Evolutionary conservation across 2,888 invertebrate species (phyloP).

Genomic region (Brachynemurus nebulosus): DNA sequence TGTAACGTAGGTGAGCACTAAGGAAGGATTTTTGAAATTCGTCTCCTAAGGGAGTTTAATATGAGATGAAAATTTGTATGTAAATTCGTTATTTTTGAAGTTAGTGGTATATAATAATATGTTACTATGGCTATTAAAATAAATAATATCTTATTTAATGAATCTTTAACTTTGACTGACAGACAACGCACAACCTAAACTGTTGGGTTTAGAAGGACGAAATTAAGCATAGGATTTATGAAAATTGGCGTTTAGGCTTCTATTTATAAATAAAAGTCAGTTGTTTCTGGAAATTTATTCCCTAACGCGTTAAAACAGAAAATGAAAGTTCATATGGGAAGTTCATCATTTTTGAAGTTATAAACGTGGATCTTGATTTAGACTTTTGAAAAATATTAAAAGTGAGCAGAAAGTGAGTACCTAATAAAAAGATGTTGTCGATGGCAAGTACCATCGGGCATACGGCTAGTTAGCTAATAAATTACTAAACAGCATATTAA

Average conservation of each 20-base stretch:
- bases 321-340: not conserved
- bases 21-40: not conserved
- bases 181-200: too few species aligned
- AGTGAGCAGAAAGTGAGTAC: too few species aligned
- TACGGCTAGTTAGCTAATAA: not conserved
- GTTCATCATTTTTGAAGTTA: not conserved
- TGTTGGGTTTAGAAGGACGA: too few species aligned
- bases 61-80: not conserved
- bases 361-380: not conserved
- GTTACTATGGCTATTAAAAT: too few species aligned
- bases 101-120: too few species aligned
- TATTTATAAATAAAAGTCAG: not conserved
- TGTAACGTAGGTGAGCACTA: not conserved
- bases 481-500: too few species aligned
- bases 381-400: too few species aligned
- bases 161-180: too few species aligned
- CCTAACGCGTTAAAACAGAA: not conserved
- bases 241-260: not conserved
- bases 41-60: not conserved
- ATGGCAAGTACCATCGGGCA: not conserved
- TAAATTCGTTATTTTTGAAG: not conserved
- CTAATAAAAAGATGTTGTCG: too few species aligned
- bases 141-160: too few species aligned
- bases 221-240: too few species aligned
- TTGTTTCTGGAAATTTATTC: not conserved